These are phyloP conservation scores for Cossypha heuglini DNA, from an alignment of 2,797 vertebrate species.

Conservation along the genomic window DNA sequence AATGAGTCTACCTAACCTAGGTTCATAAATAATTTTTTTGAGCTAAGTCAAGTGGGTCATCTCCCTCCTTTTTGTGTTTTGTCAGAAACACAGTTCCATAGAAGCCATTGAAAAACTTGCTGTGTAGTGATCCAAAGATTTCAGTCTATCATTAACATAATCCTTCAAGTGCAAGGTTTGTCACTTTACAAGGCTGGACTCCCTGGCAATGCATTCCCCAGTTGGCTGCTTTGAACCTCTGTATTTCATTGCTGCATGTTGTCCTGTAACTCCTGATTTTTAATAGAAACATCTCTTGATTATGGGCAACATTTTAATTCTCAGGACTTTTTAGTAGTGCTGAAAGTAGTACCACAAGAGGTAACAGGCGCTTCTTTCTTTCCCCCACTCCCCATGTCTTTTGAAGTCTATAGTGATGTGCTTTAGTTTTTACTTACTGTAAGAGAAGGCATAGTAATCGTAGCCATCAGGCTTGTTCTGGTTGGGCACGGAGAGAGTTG, in stretches of 20 bases:
- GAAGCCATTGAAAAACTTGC: neutral
- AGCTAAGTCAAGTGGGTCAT: neutral
- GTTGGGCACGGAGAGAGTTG: constrained; percentile 85
- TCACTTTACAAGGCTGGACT: neutral
- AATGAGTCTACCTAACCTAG: neutral
- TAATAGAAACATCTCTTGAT: neutral
- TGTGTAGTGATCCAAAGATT: neutral
- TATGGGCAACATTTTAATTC: neutral
- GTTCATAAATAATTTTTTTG: neutral
- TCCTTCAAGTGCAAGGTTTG: neutral
- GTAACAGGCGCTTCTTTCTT: neutral
- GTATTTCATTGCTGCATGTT: neutral
- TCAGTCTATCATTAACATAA: neutral
- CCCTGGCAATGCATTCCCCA: neutral
- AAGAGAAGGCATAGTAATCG: constrained; percentile 87
- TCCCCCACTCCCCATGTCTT: neutral
- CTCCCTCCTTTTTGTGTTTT: neutral
- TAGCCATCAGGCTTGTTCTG: constrained; percentile 81
- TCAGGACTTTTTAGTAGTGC: neutral
- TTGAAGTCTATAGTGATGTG: neutral
- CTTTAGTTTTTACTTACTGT: constrained; percentile 78
- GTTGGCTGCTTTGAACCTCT: neutral
- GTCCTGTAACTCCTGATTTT: neutral
- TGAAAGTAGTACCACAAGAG: neutral
- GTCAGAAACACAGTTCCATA: neutral